Conservation (phyloP, 1,140 invertebrate species). For the Dendroctonus ponderosae region DNA sequence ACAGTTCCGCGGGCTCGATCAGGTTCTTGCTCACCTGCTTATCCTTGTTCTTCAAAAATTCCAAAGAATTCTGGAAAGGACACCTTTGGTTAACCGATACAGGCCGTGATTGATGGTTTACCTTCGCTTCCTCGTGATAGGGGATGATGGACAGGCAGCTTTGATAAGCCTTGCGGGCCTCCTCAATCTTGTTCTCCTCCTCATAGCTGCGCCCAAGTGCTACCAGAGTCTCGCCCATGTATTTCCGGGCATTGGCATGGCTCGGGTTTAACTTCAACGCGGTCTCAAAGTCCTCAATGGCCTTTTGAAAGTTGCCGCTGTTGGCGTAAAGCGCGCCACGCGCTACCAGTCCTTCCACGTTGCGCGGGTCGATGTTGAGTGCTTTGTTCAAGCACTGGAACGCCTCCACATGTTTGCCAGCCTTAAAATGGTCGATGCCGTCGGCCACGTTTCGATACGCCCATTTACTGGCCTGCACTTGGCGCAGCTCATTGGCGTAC, state of each 20-base stretch:
- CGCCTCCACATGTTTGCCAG: slow-evolving; percentile 84
- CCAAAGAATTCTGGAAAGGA: slow-evolving; percentile 65
- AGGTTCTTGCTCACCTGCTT: slow-evolving; percentile 55
- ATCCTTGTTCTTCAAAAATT: slow-evolving; percentile 70
- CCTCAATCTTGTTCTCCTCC: slow-evolving; percentile 80
- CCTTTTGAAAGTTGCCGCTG: slow-evolving; percentile 88
- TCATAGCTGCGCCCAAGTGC: slow-evolving; percentile 80
- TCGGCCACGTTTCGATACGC: slow-evolving; percentile 88
- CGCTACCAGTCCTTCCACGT: slow-evolving; percentile 92
- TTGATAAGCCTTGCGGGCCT: slow-evolving; percentile 80
- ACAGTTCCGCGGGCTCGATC: slow-evolving; percentile 59
- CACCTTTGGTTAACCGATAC: not conserved
- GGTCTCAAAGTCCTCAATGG: slow-evolving; percentile 91
- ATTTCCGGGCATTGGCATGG: slow-evolving; percentile 92
- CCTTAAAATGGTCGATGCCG: slow-evolving; percentile 92
- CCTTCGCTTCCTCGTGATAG: slow-evolving; percentile 74
- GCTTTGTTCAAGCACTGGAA: slow-evolving; percentile 95
- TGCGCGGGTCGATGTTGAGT: slow-evolving; percentile 84
- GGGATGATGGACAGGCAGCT: slow-evolving; percentile 78
- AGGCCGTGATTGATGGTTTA: not conserved
- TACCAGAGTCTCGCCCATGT: slow-evolving; percentile 88
- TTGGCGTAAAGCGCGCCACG: slow-evolving; percentile 92
- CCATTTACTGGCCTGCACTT: slow-evolving; percentile 88
- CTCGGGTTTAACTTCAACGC: slow-evolving; percentile 84
- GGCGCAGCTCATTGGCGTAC: slow-evolving; percentile 78